Base-by-base conservation (phyloP, 2,113 vertebrate genomes). In the Philantomba maxwellii region DNA sequence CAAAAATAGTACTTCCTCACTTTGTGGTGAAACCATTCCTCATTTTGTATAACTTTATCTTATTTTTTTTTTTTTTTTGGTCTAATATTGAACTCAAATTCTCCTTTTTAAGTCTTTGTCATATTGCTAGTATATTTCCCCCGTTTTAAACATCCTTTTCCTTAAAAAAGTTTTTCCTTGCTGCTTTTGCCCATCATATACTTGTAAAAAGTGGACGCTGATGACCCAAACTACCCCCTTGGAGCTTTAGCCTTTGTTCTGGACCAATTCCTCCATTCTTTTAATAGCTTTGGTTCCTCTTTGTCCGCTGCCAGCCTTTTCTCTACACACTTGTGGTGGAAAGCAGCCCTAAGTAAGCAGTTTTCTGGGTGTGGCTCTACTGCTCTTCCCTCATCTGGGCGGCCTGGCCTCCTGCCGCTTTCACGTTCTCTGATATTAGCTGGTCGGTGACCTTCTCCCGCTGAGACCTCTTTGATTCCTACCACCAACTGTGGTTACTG, bases 221-320 rank as follows among this genome's bases (percentile, higher is more conserved):
- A 57, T 89, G 89, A 96, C 87, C 94, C 92, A 58, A 58, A 84
- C 96, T 91, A 66, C 62, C 83, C 64, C 58, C 62, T 58, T 17
- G 51, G 92, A 82, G 66, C 30, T 95, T 45, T 28, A 3, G 43
- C 89, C 91, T 97, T 64, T 83, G 94, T 95, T 89, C 19, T 39
- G 73, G 94, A 81, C 85, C 92, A 91, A 97, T 97, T 95, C 93
- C 92, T 95, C 97, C 89, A 82, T 97, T 97, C 97, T 98, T 98
- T 97, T 96, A 98, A 98, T 98, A 97, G 92, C 93, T 78, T 80
- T 57, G 95, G 87, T 98, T 98, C 98, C 98, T 98, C 97, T 98
- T 98, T 96, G 94, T 7, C 2, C 26, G 15, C 70, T 49, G 90
- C 87, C 93, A 95, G 94, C 51, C 92, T 96, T 84, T 96, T 87